Evolutionary conservation across 2,888 invertebrate species (phyloP).

Genomic region (Luperina testacea): DNA sequence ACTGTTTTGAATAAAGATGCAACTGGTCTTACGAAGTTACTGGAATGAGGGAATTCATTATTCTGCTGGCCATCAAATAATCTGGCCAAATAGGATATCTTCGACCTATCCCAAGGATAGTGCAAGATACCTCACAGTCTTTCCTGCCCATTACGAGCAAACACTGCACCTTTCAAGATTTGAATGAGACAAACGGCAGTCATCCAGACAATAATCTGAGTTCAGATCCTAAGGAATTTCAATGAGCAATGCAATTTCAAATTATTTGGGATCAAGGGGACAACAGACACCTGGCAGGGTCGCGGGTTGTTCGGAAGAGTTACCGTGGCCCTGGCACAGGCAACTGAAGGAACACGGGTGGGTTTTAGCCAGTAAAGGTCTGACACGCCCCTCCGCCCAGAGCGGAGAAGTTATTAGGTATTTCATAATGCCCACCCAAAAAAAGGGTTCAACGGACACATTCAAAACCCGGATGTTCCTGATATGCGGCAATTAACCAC

Average conservation of each 20-base stretch:
- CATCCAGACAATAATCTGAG: too few relatives aligned
- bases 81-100: too few relatives aligned
- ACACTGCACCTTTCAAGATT: too few relatives aligned
- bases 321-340: too few relatives aligned
- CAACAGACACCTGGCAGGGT: not conserved
- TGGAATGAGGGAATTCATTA: not conserved
- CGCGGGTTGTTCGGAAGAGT: too few relatives aligned
- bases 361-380: too few relatives aligned
- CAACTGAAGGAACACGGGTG: too few relatives aligned
- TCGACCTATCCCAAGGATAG: not conserved
- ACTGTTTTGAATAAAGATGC: conserved; percentile 18
- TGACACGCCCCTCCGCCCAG: too few relatives aligned
- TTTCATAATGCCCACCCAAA: too few relatives aligned
- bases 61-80: not conserved
- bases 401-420: too few relatives aligned
- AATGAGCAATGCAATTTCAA: not conserved
- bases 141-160: not conserved
- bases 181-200: not conserved
- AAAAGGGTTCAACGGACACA: not conserved
- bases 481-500: not conserved
- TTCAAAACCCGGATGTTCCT: not conserved
- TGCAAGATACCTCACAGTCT: too few relatives aligned
- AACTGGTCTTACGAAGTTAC: not conserved
- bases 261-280: not conserved
- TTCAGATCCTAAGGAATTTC: not conserved